These are phyloP conservation scores for Polia nebulosa DNA, from an alignment of 2,888 invertebrate genomes.

Conservation along the genomic window DNA sequence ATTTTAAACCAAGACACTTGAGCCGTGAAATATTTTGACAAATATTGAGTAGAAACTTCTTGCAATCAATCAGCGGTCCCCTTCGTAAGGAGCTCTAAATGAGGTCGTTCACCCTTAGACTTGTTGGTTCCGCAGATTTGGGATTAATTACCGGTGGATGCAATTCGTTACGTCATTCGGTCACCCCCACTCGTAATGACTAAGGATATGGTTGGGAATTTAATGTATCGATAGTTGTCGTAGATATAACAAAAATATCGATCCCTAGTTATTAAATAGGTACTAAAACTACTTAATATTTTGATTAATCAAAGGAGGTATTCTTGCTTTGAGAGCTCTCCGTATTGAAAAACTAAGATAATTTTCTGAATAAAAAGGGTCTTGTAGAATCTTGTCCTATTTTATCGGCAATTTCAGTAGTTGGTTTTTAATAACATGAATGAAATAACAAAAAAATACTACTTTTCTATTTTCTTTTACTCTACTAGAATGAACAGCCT, in stretches of 20 bases:
- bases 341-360: too few species aligned
- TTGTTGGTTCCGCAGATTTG: conserved; percentile 80
- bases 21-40: conserved; percentile 85
- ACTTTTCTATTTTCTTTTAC: background rate
- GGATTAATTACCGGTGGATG: conserved; percentile 84
- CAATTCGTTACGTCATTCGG: conserved; percentile 73
- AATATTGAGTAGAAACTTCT: conserved; percentile 81
- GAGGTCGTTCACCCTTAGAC: conserved; percentile 81
- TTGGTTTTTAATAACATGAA: too few species aligned
- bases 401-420: too few species aligned
- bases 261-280: background rate
- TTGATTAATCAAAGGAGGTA: too few species aligned
- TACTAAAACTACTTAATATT: background rate
- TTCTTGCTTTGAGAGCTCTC: too few species aligned
- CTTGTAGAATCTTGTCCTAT: too few species aligned
- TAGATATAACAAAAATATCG: background rate
- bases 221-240: conserved; percentile 30
- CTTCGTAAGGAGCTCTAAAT: conserved; percentile 70
- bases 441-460: too few species aligned
- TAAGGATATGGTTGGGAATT: conserved; percentile 11
- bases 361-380: too few species aligned
- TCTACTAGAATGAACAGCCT: too few species aligned
- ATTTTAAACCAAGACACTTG: conserved; percentile 69
- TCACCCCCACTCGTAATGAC: conserved; percentile 59
- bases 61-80: conserved; percentile 80